Evolutionary conservation across 2,113 vertebrate genomes (phyloP).

Genomic region (Ptychochromis oligacanthus): DNA sequence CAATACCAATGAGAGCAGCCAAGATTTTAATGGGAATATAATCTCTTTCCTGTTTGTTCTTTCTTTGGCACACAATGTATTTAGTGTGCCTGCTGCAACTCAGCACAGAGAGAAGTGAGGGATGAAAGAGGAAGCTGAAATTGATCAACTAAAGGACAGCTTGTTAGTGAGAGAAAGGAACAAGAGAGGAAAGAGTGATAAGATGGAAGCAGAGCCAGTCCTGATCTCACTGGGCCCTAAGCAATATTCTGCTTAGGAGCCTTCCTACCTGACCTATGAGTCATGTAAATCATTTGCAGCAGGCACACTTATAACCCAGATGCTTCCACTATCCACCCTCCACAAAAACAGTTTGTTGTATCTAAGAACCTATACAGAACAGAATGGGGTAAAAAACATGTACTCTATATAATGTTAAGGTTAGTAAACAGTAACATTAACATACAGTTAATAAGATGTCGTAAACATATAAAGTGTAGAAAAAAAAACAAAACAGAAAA

Average conservation of each 20-base stretch:
- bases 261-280: background rate
- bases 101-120: conserved; percentile 2
- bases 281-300: background rate
- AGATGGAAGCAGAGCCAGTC: background rate
- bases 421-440: background rate
- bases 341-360: background rate
- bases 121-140: conserved; percentile 25
- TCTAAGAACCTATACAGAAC: background rate
- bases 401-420: background rate
- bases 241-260: background rate
- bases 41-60: conserved; percentile 68
- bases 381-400: background rate
- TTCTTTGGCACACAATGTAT: conserved; percentile 48
- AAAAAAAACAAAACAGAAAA: background rate
- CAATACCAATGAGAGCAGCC: conserved; percentile 69
- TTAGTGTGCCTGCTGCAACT: conserved; percentile 44
- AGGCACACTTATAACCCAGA: background rate
- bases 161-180: conserved; percentile 7
- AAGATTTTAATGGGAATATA: conserved; percentile 76
- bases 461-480: background rate
- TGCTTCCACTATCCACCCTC: too few species aligned
- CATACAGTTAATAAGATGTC: background rate
- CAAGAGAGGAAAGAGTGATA: background rate
- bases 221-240: background rate
- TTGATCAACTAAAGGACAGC: conserved; percentile 33